Evolutionary conservation across 2,888 invertebrate species (phyloP).

Genomic region (Osmoderma eremita): DNA sequence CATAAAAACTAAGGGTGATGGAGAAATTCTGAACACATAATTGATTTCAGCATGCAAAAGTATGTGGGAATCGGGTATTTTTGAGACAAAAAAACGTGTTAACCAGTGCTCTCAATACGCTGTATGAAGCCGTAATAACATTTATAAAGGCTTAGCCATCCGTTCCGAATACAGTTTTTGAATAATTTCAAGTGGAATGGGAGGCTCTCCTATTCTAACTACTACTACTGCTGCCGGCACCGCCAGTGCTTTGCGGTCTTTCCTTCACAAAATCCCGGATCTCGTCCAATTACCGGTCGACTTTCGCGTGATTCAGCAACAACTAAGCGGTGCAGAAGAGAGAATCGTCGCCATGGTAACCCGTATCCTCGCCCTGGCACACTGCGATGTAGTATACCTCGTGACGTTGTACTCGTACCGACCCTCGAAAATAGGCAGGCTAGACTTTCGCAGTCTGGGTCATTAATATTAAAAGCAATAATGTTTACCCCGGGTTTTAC

Average conservation of each 20-base stretch:
- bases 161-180: constrained; percentile 42
- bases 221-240: neutral
- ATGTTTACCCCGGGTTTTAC: constrained; percentile 37
- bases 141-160: constrained; percentile 4
- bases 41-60: no score
- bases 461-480: constrained; percentile 37
- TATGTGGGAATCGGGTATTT: no score
- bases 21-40: no score
- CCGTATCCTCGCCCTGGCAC: constrained; percentile 42
- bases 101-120: constrained; percentile 4
- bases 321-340: constrained; percentile 32
- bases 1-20: no score
- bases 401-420: constrained; percentile 5
- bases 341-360: constrained; percentile 48
- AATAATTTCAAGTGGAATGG: constrained; percentile 45
- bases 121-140: constrained; percentile 10
- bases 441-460: constrained; percentile 33
- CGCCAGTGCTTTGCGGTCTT: constrained; percentile 12
- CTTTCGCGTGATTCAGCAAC: constrained; percentile 48
- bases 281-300: constrained; percentile 49
- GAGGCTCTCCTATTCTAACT: constrained; percentile 7
- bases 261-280: constrained; percentile 43
- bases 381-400: constrained; percentile 23
- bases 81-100: no score
- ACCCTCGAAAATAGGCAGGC: constrained; percentile 30